These are phyloP conservation scores for Pseudomyrmex sp. DNA, from an alignment of 1,140 invertebrate species.

Conservation along the genomic window DNA sequence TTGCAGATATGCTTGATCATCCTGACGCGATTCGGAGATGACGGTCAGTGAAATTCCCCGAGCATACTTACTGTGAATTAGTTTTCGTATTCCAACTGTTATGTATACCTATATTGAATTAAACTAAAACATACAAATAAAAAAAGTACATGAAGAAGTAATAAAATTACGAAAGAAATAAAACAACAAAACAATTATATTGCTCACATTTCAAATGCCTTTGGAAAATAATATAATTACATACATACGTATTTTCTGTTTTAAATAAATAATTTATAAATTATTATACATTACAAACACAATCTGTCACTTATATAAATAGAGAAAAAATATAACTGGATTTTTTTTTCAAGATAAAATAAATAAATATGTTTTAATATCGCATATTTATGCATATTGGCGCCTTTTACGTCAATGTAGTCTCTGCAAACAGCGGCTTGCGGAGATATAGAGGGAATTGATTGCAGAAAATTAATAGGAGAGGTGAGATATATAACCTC, in stretches of 20 bases:
- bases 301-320: too few relatives aligned
- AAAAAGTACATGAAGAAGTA: too few relatives aligned
- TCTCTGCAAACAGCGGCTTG: constrained; percentile 6
- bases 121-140: too few relatives aligned
- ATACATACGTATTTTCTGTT: too few relatives aligned
- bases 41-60: constrained; percentile 7
- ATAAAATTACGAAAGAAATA: too few relatives aligned
- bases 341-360: not conserved
- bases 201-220: too few relatives aligned
- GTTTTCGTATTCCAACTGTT: not conserved
- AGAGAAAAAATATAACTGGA: too few relatives aligned
- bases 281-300: too few relatives aligned
- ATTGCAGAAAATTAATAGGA: constrained; percentile 57
- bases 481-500: constrained; percentile 12
- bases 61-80: constrained; percentile 27
- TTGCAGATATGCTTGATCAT: constrained; percentile 50
- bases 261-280: too few relatives aligned
- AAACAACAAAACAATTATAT: too few relatives aligned
- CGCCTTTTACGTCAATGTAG: not conserved
- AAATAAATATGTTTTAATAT: not conserved
- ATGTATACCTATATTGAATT: too few relatives aligned
- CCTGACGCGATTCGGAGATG: constrained; percentile 32
- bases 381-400: not conserved
- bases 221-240: too few relatives aligned
- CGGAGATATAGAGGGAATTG: constrained; percentile 34